Evolutionary conservation across 1,140 invertebrate species (phyloP), one percentile per base, ranked within the genome.

Genomic region (Eupeodes corollae): DNA sequence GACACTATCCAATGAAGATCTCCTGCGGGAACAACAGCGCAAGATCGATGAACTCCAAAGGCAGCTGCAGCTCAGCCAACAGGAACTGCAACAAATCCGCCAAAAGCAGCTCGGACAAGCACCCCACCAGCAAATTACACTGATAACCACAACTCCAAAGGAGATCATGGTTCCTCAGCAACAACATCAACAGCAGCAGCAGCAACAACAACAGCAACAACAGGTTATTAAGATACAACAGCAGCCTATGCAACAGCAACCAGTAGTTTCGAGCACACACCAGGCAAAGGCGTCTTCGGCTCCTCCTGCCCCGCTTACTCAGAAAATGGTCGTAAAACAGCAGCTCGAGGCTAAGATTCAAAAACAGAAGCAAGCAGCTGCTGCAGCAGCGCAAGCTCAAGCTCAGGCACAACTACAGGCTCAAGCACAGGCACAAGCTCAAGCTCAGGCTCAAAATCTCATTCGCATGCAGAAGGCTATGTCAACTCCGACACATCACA

Each of bases 21-120:
- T 86, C 35, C 82, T 94, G 26, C 78, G 80, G 43, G 83, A 89
- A 55, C 90, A 94, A 60, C 82, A 90, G 53, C 79, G 84, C 40
- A 82, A 84, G 59, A 96, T 96, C 40, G 83, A 90, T 56, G 86
- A 92, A 54, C 70, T 96, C 31, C 85, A 94, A 61, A 70, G 84
- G 5, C 87, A 94, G 54, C 61, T 96, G 32, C 80, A 82, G 44
- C 76, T 79, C 37, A 84, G 81, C 0, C 79, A 86, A 38, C 75
- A 82, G 48, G 83, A 88, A 56, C 57, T 87, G 43, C 81, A 86
- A 53, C 76, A 82, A 51, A 79, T 83, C 34, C 57, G 57, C 0
- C 54, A 61, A 31, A 55, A 57, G 19, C 56, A 26, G 21, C 21
- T 26, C 8, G 21, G 21, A 5, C 8, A 5, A 26, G 21, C 21